A percentile compares a stretch with the other conserved stretches of the same genome.
Evolutionary conservation across 2,113 vertebrate species (phyloP).

Genomic region (Gymnobelideus leadbeateri): DNA sequence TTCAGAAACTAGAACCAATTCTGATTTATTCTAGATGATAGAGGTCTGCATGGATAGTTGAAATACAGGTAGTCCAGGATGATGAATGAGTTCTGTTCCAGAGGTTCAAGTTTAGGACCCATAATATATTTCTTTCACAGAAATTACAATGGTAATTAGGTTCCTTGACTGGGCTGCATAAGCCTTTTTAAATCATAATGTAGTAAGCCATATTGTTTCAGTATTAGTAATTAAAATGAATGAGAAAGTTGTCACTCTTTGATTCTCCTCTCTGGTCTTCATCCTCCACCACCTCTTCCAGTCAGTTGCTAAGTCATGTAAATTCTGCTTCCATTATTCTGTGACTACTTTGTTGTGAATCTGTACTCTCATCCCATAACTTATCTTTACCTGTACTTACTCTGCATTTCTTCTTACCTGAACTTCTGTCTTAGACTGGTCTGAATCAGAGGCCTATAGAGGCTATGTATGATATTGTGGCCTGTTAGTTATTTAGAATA

Average conservation of each 20-base stretch:
- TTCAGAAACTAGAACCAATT: neutral
- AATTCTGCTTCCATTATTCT: neutral
- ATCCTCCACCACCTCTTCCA: neutral
- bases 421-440: neutral
- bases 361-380: neutral
- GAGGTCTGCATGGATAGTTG: neutral
- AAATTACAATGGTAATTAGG: neutral
- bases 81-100: neutral
- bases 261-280: neutral
- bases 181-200: neutral
- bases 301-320: neutral
- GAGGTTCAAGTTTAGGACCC: neutral
- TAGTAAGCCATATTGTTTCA: neutral
- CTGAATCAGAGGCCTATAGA: neutral
- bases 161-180: neutral
- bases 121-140: neutral
- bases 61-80: neutral
- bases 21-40: neutral
- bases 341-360: neutral
- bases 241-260: neutral
- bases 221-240: neutral
- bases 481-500: neutral
- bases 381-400: neutral
- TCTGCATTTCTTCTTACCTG: neutral
- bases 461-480: neutral